Evolutionary conservation across 2,888 invertebrate species (phyloP).

Genomic region (Rugalucina vietnamica): DNA sequence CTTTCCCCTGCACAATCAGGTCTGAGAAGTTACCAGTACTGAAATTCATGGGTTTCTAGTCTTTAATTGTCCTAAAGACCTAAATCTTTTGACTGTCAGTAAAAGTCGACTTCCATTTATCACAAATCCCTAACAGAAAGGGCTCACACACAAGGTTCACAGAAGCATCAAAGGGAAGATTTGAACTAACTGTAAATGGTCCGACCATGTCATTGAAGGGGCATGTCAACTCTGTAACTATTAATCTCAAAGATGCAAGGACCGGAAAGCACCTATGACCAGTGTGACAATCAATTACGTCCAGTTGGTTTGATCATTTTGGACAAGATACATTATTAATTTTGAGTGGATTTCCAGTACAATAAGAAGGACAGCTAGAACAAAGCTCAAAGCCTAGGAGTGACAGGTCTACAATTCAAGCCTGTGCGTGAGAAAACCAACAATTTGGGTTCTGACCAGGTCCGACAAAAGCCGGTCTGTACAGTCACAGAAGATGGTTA

Average conservation of each 20-base stretch:
- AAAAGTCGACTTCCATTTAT: not conserved
- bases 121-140: not conserved
- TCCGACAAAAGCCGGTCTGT: no score
- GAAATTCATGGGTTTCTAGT: not conserved
- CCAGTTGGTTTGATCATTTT: not conserved
- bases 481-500: no score
- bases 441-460: no score
- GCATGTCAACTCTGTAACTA: not conserved
- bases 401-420: not conserved
- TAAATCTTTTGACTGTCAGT: not conserved
- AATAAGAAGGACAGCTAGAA: not conserved
- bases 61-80: not conserved
- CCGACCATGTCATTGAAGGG: not conserved
- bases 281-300: not conserved
- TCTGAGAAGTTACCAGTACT: no score
- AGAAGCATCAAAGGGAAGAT: slow-evolving; percentile 3
- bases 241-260: slow-evolving; percentile 11
- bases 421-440: no score
- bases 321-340: not conserved
- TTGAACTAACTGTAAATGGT: slow-evolving; percentile 6
- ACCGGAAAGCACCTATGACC: slow-evolving; percentile 1
- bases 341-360: not conserved
- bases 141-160: not conserved
- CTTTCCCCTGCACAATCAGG: no score
- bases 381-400: not conserved